Conservation (phyloP, 2,888 invertebrate genomes). For the Agrotis exclamationis region DNA sequence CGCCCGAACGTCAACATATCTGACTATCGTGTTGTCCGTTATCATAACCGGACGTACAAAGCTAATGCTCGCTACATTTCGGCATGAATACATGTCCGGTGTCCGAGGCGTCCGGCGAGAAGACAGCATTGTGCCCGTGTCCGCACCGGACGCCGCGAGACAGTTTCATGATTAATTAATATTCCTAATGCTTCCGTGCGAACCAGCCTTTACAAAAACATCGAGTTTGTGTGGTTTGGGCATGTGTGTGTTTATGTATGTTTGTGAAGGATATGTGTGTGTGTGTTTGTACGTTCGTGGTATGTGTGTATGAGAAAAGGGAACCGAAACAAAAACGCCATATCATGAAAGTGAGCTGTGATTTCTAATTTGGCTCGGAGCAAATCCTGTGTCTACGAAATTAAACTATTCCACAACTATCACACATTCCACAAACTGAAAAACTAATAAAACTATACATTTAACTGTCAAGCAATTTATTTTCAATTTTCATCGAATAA, state of each 20-base stretch:
- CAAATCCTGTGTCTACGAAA: constrained; percentile 3
- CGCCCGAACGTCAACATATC: constrained; percentile 3
- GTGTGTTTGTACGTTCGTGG: no score
- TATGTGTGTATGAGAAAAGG: constrained; percentile 20
- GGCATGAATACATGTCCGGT: constrained; percentile 56
- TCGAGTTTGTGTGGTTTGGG: constrained; percentile 30
- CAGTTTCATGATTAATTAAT: constrained; percentile 66
- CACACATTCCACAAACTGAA: no score
- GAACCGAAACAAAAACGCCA: constrained; percentile 33
- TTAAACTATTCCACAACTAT: no score
- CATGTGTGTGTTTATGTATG: constrained; percentile 4
- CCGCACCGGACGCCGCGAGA: constrained; percentile 58
- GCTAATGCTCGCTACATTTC: constrained; percentile 55
- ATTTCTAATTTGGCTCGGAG: constrained; percentile 18
- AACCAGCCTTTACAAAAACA: constrained; percentile 52
- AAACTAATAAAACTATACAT: no score
- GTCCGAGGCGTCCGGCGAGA: constrained; percentile 52
- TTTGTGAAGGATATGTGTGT: background rate
- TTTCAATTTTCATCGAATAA: background rate
- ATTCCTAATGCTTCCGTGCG: constrained; percentile 61
- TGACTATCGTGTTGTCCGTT: constrained; percentile 32
- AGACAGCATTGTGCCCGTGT: constrained; percentile 53
- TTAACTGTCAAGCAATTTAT: no score
- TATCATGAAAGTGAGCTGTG: constrained; percentile 14
- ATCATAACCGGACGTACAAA: constrained; percentile 47